A percentile compares a stretch with the other conserved stretches of the same genome.
Evolutionary conservation across 1,140 invertebrate species (phyloP).

Genomic region (Caenorhabditis tropicalis): DNA sequence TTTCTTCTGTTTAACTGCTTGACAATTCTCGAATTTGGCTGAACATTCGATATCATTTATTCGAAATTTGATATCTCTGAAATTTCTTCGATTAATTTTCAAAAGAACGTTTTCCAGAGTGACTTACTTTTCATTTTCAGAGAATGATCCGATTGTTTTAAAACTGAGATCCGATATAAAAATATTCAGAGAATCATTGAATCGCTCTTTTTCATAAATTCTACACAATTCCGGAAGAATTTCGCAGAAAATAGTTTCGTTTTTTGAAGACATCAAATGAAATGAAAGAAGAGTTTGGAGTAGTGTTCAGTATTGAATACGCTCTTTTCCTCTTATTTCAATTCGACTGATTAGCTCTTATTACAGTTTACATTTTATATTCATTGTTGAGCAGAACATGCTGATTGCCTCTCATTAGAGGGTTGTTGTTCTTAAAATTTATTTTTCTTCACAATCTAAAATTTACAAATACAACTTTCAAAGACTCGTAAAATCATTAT

Average conservation of each 20-base stretch:
- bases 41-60: background rate
- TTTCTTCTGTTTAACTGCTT: conserved; percentile 16
- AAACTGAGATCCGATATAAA: background rate
- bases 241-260: background rate
- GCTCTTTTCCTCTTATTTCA: too few relatives aligned
- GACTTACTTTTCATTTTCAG: background rate
- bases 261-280: background rate
- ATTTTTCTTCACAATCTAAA: background rate
- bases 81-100: too few relatives aligned
- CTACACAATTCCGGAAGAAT: conserved; percentile 17
- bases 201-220: background rate
- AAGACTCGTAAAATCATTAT: background rate
- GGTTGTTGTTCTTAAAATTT: background rate
- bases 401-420: background rate
- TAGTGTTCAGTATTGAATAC: background rate
- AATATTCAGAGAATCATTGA: conserved; percentile 1
- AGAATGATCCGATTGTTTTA: too few relatives aligned
- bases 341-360: background rate
- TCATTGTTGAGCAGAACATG: background rate
- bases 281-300: background rate
- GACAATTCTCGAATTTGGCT: background rate
- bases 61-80: background rate
- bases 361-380: background rate
- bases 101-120: too few relatives aligned
- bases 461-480: background rate